phyloP scores from a whole-genome alignment of 2,888 invertebrate genomes.

The Ochropacha duplaris region DNA sequence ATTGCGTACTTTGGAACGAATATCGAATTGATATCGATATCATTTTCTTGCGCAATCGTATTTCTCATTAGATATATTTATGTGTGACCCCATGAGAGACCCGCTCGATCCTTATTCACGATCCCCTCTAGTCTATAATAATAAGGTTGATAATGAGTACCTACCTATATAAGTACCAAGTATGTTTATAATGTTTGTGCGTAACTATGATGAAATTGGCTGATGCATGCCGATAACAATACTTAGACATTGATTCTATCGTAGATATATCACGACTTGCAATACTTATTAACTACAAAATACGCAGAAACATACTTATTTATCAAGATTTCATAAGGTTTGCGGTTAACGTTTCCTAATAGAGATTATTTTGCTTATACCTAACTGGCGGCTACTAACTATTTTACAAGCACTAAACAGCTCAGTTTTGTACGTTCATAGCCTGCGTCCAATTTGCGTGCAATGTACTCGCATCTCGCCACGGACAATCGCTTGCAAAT shows the following conservation, averaged over 20 bases:
- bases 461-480: constrained; percentile 59
- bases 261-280: neutral
- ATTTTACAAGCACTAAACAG: constrained; percentile 49
- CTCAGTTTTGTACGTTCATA: constrained; percentile 58
- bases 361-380: neutral
- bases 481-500: constrained; percentile 79
- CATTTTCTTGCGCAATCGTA: constrained; percentile 73
- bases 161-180: neutral
- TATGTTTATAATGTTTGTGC: neutral
- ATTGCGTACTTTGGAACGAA: constrained; percentile 72
- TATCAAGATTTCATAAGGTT: constrained; percentile 1
- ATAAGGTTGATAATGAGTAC: neutral
- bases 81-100: constrained; percentile 73
- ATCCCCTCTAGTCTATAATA: constrained; percentile 27
- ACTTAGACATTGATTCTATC: neutral
- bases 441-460: constrained; percentile 67
- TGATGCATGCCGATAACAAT: neutral
- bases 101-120: constrained; percentile 47
- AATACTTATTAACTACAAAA: constrained; percentile 1
- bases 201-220: constrained; percentile 14
- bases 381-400: constrained; percentile 8
- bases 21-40: constrained; percentile 78
- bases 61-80: constrained; percentile 70
- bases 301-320: neutral
- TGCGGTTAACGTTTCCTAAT: constrained; percentile 2